phyloP scores from a whole-genome alignment of 2,113 vertebrate genomes.

The Oreochromis tanganicae region DNA sequence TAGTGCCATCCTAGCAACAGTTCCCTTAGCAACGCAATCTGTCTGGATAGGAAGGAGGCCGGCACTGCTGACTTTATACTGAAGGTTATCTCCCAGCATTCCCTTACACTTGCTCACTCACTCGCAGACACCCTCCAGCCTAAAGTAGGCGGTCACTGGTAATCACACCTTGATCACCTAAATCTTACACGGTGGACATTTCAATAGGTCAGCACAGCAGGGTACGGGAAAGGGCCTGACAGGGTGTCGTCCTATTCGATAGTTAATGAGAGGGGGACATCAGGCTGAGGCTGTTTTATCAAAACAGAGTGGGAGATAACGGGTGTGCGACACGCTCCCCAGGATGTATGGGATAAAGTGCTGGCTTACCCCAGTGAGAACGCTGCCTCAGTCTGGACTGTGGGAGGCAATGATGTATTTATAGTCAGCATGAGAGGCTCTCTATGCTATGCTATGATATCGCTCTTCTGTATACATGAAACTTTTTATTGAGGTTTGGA shows the following conservation, averaged over 20 bases:
- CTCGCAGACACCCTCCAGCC: not conserved
- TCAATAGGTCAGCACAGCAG: not conserved
- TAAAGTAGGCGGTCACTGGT: not conserved
- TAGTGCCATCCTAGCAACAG: constrained; percentile 68
- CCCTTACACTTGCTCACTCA: constrained; percentile 4
- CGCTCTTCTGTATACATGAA: not conserved
- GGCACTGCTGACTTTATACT: constrained; percentile 35
- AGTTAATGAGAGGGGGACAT: not conserved
- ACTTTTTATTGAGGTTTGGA: not conserved
- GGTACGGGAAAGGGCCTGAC: not conserved
- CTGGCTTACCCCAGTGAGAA: not conserved
- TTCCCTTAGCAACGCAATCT: constrained; percentile 74
- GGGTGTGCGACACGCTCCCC: not conserved
- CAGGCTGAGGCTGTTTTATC: not conserved
- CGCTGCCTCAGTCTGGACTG: not conserved
- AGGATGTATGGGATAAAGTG: constrained; percentile 8
- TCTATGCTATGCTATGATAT: not conserved
- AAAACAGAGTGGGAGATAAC: not conserved
- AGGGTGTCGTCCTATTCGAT: constrained; percentile 1
- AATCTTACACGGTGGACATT: not conserved
- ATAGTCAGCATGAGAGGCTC: not conserved
- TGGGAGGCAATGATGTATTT: constrained; percentile 18
- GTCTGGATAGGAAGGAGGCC: constrained; percentile 56
- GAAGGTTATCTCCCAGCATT: constrained; percentile 61
- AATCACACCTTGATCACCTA: constrained; percentile 3